phyloP scores from a whole-genome alignment of 1,140 invertebrate species.

The honey bee (Apis mellifera) region Amel_HAv3.1 CM009941.2:11117501-11118000 shows the following conservation, averaged over 20 bases:
- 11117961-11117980: neutral
- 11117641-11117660: neutral
- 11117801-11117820: neutral
- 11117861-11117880: neutral
- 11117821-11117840: neutral
- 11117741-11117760: neutral
- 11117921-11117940: no score
- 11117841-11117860: neutral
- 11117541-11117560: neutral
- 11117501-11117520: neutral
- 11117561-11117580: neutral
- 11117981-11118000: neutral
- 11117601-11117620: neutral
- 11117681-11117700: neutral
- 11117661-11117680: neutral
- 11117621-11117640: conserved; percentile 19
- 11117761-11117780: neutral
- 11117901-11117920: neutral
- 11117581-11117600: neutral
- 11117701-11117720: neutral
- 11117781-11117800: neutral
- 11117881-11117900: conserved; percentile 5
- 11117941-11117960: neutral
- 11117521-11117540: neutral
- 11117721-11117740: neutral